Evolutionary conservation across 2,797 vertebrate species (phyloP).

Genomic region (Pangasius larnaudii): DNA sequence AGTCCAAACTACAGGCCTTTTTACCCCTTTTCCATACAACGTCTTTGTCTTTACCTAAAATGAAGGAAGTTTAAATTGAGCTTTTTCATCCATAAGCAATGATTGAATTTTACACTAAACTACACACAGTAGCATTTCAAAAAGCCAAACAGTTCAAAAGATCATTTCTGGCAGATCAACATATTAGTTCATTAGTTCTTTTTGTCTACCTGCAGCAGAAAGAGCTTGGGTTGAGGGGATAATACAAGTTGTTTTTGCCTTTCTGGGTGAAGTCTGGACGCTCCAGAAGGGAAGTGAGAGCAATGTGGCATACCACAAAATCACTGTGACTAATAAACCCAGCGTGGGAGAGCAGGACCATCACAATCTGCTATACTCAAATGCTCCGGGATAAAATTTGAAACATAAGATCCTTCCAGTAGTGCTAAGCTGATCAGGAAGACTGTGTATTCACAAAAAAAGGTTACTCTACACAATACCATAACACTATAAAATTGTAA

Average conservation of each 20-base stretch:
- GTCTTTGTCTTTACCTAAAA: not conserved
- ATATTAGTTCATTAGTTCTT: not conserved
- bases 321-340: not conserved
- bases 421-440: too few species aligned
- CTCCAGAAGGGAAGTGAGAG: not conserved
- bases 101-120: not conserved
- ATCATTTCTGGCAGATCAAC: not conserved
- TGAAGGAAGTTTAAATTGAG: not conserved
- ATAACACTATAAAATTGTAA: not conserved
- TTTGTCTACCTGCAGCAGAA: not conserved
- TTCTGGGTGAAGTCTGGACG: conserved; percentile 7
- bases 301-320: not conserved
- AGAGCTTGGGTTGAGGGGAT: not conserved
- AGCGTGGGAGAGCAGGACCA: not conserved
- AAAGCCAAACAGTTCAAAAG: not conserved
- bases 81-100: not conserved
- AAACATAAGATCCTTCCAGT: not conserved
- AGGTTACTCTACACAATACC: not conserved
- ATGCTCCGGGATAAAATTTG: not conserved
- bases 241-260: not conserved
- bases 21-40: not conserved
- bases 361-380: not conserved
- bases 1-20: not conserved
- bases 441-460: not conserved
- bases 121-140: not conserved